Percentiles rank a stretch among this genome's conserved stretches.
phyloP scores from a whole-genome alignment of 1,140 invertebrate species.

The Drosophila kepulauana region DNA sequence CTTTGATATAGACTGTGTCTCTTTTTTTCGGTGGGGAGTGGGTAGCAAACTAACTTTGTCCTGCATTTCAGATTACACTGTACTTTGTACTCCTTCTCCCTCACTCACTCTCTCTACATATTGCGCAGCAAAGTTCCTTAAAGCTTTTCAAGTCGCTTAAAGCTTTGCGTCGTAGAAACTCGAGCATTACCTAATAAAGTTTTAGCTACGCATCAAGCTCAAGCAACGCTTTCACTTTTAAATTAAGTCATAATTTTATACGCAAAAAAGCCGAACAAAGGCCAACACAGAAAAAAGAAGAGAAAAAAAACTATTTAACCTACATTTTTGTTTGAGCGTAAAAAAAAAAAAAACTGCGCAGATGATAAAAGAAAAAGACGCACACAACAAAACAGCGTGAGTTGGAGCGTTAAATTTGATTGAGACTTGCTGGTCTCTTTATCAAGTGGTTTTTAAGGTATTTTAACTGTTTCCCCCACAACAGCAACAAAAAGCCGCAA shows the following conservation, averaged over 20 bases:
- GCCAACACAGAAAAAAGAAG: slow-evolving; percentile 11
- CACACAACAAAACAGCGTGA: background rate
- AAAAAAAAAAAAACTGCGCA: slow-evolving; percentile 34
- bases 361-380: slow-evolving; percentile 23
- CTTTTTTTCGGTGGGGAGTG: background rate
- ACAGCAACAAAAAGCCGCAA: background rate
- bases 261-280: slow-evolving; percentile 48
- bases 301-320: slow-evolving; percentile 60
- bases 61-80: slow-evolving; percentile 24
- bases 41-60: slow-evolving; percentile 14
- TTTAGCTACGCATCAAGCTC: slow-evolving; percentile 35
- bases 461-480: slow-evolving; percentile 19
- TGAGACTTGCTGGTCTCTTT: slow-evolving; percentile 27
- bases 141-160: slow-evolving; percentile 4
- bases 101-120: slow-evolving; percentile 4
- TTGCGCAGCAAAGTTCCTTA: slow-evolving; percentile 34
- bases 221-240: slow-evolving; percentile 75
- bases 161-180: background rate
- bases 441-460: slow-evolving; percentile 28
- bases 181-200: slow-evolving; percentile 53
- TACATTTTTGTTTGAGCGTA: slow-evolving; percentile 58
- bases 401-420: slow-evolving; percentile 35
- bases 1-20: slow-evolving; percentile 36
- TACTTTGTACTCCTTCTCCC: background rate
- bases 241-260: slow-evolving; percentile 78